Percentiles rank a stretch among this genome's conserved stretches.
Evolutionary conservation across 92 coral and sea anemone genomes (phyloP).

Genomic region (Phenganax marumi): DNA sequence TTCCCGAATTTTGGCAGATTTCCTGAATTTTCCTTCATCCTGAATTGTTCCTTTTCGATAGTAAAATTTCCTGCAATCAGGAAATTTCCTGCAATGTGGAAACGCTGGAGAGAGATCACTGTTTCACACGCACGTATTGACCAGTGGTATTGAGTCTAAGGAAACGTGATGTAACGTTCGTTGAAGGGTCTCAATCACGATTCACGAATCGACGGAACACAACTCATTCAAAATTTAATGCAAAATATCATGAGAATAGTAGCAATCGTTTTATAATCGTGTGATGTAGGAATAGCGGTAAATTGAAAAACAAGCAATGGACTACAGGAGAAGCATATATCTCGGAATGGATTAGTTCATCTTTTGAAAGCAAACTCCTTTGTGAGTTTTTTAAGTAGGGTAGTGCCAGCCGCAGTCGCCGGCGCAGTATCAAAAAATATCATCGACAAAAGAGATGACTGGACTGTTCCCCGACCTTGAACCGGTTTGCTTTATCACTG

Average conservation of each 20-base stretch:
- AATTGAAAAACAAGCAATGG: not conserved
- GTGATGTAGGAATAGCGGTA: not conserved
- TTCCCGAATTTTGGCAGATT: too few species aligned
- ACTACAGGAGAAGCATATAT: not conserved
- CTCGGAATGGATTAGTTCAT: not conserved
- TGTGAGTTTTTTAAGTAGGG: not conserved
- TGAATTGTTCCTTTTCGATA: too few species aligned
- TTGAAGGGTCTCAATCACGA: not conserved
- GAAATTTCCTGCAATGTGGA: too few species aligned
- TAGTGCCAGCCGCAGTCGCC: not conserved
- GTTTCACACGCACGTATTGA: too few species aligned
- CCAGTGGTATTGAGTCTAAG: not conserved
- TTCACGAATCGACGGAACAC: too few species aligned
- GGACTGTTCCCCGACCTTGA: constrained; percentile 40
- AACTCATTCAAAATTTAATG: too few species aligned
- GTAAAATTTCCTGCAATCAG: too few species aligned
- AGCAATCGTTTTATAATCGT: not conserved
- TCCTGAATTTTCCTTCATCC: not conserved
- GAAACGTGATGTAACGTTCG: not conserved
- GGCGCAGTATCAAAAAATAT: not conserved
- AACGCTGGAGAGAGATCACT: too few species aligned
- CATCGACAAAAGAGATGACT: constrained; percentile 1
- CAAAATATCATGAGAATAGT: too few species aligned
- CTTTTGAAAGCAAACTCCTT: not conserved
- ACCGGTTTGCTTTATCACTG: constrained; percentile 41